phyloP scores from a whole-genome alignment of 2,888 invertebrate genomes.

The Stomorhina lunata region DNA sequence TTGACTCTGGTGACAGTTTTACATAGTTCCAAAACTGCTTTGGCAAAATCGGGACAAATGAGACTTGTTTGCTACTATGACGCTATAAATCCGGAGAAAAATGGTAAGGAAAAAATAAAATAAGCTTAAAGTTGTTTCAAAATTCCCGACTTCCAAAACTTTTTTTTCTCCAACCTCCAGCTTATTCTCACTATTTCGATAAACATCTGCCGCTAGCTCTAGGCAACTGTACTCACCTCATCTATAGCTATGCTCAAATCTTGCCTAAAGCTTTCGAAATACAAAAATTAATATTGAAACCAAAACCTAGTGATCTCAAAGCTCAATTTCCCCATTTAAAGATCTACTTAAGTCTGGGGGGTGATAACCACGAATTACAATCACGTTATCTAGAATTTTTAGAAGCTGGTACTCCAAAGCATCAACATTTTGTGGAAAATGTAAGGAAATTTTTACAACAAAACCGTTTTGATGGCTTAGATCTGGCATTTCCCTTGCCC shows the following conservation, averaged over 20 bases:
- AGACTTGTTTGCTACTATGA: constrained; percentile 37
- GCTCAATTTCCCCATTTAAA: constrained; percentile 85
- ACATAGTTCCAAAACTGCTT: neutral
- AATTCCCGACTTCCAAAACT: too few relatives aligned
- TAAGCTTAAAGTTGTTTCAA: neutral
- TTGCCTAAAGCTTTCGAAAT: constrained; percentile 85
- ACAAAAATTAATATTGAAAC: constrained; percentile 73
- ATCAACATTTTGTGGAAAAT: constrained; percentile 85
- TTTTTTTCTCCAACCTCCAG: neutral
- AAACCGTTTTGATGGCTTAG: constrained; percentile 92
- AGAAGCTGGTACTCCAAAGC: constrained; percentile 85
- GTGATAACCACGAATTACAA: constrained; percentile 85
- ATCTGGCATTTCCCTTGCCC: constrained; percentile 92
- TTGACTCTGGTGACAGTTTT: neutral
- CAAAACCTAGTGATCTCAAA: constrained; percentile 79
- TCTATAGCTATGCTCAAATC: constrained; percentile 89
- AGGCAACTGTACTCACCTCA: constrained; percentile 75
- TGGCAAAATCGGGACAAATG: neutral
- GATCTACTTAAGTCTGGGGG: constrained; percentile 88
- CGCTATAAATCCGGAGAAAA: neutral
- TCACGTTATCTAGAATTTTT: constrained; percentile 86
- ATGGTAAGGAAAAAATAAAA: constrained; percentile 10
- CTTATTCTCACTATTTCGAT: neutral
- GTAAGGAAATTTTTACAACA: constrained; percentile 85
- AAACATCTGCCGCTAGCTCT: neutral